Conservation (phyloP, 1,140 invertebrate genomes). For the Drosophila persimilis region DNA sequence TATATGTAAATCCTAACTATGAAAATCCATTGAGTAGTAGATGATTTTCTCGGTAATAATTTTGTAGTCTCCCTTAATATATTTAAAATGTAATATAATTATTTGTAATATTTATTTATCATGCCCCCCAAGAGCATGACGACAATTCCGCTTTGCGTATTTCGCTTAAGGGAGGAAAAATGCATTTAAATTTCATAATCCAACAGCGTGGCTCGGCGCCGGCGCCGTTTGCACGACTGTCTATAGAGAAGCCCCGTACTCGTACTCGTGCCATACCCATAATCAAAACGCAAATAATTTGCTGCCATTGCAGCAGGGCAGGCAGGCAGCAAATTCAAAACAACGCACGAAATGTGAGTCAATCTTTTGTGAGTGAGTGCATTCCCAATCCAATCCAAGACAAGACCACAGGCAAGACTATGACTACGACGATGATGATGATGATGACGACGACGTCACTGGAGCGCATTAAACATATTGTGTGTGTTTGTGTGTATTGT, state of each 20-base stretch:
- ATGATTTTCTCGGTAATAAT: no score
- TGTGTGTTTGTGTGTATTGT: slow-evolving; percentile 4
- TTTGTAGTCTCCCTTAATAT: no score
- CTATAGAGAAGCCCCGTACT: background rate
- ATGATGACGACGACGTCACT: slow-evolving; percentile 53
- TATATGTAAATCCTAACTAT: no score
- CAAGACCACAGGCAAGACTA: background rate
- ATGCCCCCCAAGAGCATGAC: slow-evolving; percentile 6
- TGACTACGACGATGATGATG: background rate
- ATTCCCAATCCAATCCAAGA: slow-evolving; percentile 42
- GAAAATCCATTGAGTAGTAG: no score
- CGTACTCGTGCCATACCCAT: slow-evolving; percentile 11
- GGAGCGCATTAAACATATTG: slow-evolving; percentile 54
- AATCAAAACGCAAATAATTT: slow-evolving; percentile 72
- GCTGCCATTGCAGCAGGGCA: slow-evolving; percentile 62
- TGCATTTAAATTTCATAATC: slow-evolving; percentile 50
- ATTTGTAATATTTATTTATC: no score
- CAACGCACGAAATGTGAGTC: slow-evolving; percentile 55
- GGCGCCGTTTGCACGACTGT: slow-evolving; percentile 12
- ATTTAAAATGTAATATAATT: no score
- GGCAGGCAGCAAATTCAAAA: no score
- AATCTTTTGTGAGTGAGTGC: slow-evolving; percentile 50
- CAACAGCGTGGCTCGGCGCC: no score
- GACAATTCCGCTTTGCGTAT: slow-evolving; percentile 36
- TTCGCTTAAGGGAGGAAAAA: slow-evolving; percentile 13